Base-by-base conservation (phyloP, 2,888 invertebrate species). In the Vandiemenella viatica region DNA sequence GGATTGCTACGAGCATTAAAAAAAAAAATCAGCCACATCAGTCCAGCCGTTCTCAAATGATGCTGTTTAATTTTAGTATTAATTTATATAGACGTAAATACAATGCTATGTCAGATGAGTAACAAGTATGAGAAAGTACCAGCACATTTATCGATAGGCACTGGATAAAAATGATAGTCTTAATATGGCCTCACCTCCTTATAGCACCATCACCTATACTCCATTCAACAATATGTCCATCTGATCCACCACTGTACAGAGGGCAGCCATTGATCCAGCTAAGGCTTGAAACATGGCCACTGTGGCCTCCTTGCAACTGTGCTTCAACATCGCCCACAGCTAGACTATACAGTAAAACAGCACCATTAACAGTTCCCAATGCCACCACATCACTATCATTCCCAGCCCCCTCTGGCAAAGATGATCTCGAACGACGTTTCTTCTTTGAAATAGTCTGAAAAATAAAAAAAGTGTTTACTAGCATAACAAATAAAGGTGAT, bases 301-400 rank as follows among this genome's bases (percentile, higher is more conserved):
- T 59, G 40, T 68, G 71, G 4, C 73, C 68, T 43, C 71, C 76
- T 51, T 67, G 65, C 59, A 82, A 64, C 18, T 73, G 69, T 23
- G 68, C 74, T 57, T 78, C 75, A 19, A 83, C 66, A 63, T 76
- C 75, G 17, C 76, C 80, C 63, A 77, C 76, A 4, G 73, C 65
- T 20, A 82, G 68, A 44, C 81, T 82, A 62, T 85, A 88, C 53
- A 87, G 64, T 23, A 83, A 67, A 46, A 89, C 69, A 55, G 74
- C 74, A 45, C 89, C 88, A 57, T 75, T 76, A 3, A 72, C 71
- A 17, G 85, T 84, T 43, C 88, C 88, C 62, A 89, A 68, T 1
- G 77, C 82, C 61, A 88, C 68, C 55, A 78, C 68, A 50, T 74
- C 63, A 37, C 56, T 53, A 16, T 60, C 58, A 23, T 52, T 46